Conservation (phyloP, 2,888 invertebrate genomes). For the Drosophila putrida region DNA sequence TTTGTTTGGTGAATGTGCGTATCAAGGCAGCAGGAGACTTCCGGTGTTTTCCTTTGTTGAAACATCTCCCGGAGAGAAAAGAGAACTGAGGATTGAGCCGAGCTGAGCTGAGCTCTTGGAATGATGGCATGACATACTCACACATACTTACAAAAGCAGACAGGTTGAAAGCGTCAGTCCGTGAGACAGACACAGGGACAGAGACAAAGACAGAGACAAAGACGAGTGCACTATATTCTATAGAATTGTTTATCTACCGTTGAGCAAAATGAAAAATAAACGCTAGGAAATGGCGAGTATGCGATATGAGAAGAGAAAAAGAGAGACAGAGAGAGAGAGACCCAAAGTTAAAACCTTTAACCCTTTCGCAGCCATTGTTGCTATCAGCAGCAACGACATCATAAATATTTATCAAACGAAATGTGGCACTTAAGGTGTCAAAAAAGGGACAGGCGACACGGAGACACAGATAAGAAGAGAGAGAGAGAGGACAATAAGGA, state of each 20-base stretch:
- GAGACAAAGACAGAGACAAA: background rate
- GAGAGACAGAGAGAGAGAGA: background rate
- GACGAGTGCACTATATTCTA: constrained; percentile 35
- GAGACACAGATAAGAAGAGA: background rate
- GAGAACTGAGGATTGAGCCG: constrained; percentile 5
- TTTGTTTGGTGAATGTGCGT: constrained; percentile 39
- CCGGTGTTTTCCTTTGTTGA: constrained; percentile 56
- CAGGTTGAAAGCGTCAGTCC: constrained; percentile 30
- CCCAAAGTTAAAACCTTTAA: constrained; percentile 9
- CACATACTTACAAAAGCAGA: constrained; percentile 37
- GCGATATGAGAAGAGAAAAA: background rate
- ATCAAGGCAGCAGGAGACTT: constrained; percentile 43
- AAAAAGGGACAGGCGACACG: constrained; percentile 46
- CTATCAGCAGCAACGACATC: constrained; percentile 25
- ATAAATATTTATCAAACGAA: constrained; percentile 65
- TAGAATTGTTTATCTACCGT: constrained; percentile 58
- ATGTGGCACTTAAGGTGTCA: constrained; percentile 68
- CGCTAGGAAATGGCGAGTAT: constrained; percentile 33
- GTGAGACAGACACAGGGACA: too few species aligned
- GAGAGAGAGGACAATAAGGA: constrained; percentile 33
- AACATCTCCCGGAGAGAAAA: constrained; percentile 17
- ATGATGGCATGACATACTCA: background rate
- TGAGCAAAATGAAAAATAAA: constrained; percentile 59
- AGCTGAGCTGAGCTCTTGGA: constrained; percentile 21
- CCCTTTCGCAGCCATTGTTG: constrained; percentile 45